A percentile compares a stretch with the other conserved stretches of the same genome.
phyloP scores from a whole-genome alignment of 2,113 vertebrate genomes.

The mouse (Mus musculus) region DNA sequence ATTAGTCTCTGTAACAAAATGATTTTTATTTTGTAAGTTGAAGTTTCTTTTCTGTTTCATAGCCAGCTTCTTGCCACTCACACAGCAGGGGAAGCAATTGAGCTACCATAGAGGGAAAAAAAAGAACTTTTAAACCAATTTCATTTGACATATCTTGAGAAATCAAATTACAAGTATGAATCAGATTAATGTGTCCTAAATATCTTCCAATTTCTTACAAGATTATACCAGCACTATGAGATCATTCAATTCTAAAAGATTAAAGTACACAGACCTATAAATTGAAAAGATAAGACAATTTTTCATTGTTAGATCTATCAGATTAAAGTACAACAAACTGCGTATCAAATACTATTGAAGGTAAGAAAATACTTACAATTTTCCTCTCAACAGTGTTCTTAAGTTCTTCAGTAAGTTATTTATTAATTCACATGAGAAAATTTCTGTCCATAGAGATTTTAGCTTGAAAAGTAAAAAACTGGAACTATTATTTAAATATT shows the following conservation, averaged over 20 bases:
- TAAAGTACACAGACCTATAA: conserved; percentile 55
- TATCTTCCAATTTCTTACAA: conserved; percentile 51
- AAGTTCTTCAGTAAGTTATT: not conserved
- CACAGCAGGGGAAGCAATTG: conserved; percentile 1
- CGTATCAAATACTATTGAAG: not conserved
- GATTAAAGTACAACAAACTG: conserved; percentile 61
- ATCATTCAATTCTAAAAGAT: conserved; percentile 72
- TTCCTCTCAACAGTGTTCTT: not conserved
- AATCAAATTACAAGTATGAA: conserved; percentile 69
- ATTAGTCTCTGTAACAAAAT: not conserved
- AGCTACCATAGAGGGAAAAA: conserved; percentile 48
- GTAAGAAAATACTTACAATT: not conserved
- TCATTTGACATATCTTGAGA: conserved; percentile 66
- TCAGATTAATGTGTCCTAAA: conserved; percentile 73
- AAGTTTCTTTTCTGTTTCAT: not conserved
- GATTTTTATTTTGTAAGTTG: not conserved
- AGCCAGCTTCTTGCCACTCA: not conserved
- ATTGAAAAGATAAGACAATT: conserved; percentile 65
- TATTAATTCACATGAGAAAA: conserved; percentile 18
- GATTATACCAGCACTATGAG: conserved; percentile 55
- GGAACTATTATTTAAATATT: not conserved
- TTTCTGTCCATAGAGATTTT: not conserved
- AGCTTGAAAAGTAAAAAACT: not conserved
- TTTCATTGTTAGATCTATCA: conserved; percentile 62
- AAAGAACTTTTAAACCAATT: conserved; percentile 49